Conservation (phyloP, 1,140 invertebrate genomes). For the Sinella curviseta region DNA sequence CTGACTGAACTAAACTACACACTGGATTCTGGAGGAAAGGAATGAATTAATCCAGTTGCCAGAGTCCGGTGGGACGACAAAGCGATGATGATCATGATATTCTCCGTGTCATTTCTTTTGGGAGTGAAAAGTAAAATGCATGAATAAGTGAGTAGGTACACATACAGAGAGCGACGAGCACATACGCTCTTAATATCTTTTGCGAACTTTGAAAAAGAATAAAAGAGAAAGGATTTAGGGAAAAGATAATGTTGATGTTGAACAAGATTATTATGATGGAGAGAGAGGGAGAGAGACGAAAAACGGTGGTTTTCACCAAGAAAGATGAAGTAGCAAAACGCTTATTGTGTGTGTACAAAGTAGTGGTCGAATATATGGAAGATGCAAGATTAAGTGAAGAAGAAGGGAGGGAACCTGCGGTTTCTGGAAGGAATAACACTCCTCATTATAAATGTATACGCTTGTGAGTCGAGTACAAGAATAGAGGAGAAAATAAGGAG, state of each 20-base stretch:
- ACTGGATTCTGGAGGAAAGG: not conserved
- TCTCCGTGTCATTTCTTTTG: not conserved
- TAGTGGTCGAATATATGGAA: not conserved
- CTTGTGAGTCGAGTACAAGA: no score
- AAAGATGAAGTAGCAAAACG: not conserved
- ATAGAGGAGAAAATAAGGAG: no score
- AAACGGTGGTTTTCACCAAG: not conserved
- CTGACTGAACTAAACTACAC: no score
- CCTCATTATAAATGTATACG: not conserved
- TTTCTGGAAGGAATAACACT: not conserved
- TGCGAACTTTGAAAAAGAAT: not conserved
- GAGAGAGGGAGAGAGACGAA: not conserved
- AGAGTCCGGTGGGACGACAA: not conserved
- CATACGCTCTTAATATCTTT: not conserved
- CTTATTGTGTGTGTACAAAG: not conserved
- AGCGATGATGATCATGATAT: not conserved
- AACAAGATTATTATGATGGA: not conserved
- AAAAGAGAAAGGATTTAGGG: not conserved
- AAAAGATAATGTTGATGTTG: conserved; percentile 9
- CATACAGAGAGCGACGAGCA: not conserved
- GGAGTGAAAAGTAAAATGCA: conserved; percentile 16
- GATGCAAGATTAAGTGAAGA: not conserved
- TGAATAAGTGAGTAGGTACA: conserved; percentile 9
- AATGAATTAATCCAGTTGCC: conserved; percentile 14
- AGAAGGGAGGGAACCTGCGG: conserved; percentile 8